Base-by-base conservation (phyloP, 1,140 invertebrate species). In the Oryzaephilus surinamensis region DNA sequence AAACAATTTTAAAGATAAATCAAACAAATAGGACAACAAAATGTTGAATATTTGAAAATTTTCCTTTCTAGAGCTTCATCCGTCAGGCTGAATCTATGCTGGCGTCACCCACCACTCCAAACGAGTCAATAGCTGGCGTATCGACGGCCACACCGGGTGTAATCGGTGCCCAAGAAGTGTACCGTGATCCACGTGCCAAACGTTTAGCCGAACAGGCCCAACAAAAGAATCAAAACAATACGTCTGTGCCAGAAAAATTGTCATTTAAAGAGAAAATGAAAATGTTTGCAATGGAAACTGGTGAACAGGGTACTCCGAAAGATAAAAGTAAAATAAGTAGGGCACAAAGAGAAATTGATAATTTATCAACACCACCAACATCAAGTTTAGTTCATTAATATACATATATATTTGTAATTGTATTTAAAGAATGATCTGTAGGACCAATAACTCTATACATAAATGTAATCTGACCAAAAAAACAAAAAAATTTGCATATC, bases 221-320 rank as follows among this genome's bases (percentile, higher is more conserved):
- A 47, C 72, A 81, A 42, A 70, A 79, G 41, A 72, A 75, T 48
- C 71, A 64, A 70, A 76, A 54, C 58, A 66, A 38, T 63, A 70
- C 36, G 68, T 76, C 82, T 5, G 78, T 88, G 34, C 89, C 89
- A 1, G 89, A 93, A 58, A 91, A 92, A 54, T 66, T 95, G 6
- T 85, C 82, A 33, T 94, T 95, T 59, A 88, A 90, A 60, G 90
- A 94, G 60, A 95, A 95, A 65, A 94, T 95, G 88, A 91, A 92
- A 63, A 92, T 94, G 87, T 95, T 95, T 68, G 90, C 89, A 8
- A 80, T 90, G 67, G 88, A 92, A 65, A 85, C 85, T 1, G 88
- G 88, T 15, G 87, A 93, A 62, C 72, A 78, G 51, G 76, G 80
- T 46, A 88, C 87, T 8, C 87, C 87, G 26, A 82, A 85, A 62